phyloP scores from a whole-genome alignment of 2,888 invertebrate species.

The Dascillus cervinus region DNA sequence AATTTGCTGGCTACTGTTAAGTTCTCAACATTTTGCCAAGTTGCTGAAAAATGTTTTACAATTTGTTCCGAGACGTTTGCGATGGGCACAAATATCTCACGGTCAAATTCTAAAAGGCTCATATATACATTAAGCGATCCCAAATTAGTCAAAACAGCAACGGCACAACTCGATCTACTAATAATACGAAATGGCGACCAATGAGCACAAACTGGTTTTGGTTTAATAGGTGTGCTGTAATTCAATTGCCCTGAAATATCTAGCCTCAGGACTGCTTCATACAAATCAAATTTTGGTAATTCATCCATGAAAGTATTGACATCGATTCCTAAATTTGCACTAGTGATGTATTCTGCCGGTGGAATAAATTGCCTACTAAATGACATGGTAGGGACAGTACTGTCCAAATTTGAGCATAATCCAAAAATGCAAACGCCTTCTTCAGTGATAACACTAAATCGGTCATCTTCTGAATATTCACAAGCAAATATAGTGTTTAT shows the following conservation, averaged over 20 bases:
- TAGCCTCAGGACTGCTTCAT: slow-evolving; percentile 25
- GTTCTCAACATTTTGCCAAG: slow-evolving; percentile 23
- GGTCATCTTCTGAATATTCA: slow-evolving; percentile 30
- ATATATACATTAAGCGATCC: slow-evolving; percentile 31
- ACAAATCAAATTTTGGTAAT: slow-evolving; percentile 24
- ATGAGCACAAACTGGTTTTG: slow-evolving; percentile 22
- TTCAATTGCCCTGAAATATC: slow-evolving; percentile 28
- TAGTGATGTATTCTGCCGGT: slow-evolving; percentile 21
- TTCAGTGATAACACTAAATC: slow-evolving; percentile 29
- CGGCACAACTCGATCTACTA: slow-evolving; percentile 23
- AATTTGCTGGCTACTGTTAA: slow-evolving; percentile 18
- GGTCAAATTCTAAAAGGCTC: no score
- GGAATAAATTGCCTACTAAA: slow-evolving; percentile 26
- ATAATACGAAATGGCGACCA: slow-evolving; percentile 33
- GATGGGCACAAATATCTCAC: slow-evolving; percentile 25
- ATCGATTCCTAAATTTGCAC: slow-evolving; percentile 27
- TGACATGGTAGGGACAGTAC: slow-evolving; percentile 15
- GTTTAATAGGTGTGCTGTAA: slow-evolving; percentile 16
- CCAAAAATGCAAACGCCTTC: slow-evolving; percentile 29
- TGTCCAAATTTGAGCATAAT: slow-evolving; percentile 26
- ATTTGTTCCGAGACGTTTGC: slow-evolving; percentile 29
- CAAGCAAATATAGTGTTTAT: no score
- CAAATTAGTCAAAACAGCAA: slow-evolving; percentile 30
- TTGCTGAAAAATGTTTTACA: slow-evolving; percentile 20
- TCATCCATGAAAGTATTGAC: slow-evolving; percentile 24